phyloP scores from a whole-genome alignment of 2,113 vertebrate genomes.

The Alaudala cheleensis region DNA sequence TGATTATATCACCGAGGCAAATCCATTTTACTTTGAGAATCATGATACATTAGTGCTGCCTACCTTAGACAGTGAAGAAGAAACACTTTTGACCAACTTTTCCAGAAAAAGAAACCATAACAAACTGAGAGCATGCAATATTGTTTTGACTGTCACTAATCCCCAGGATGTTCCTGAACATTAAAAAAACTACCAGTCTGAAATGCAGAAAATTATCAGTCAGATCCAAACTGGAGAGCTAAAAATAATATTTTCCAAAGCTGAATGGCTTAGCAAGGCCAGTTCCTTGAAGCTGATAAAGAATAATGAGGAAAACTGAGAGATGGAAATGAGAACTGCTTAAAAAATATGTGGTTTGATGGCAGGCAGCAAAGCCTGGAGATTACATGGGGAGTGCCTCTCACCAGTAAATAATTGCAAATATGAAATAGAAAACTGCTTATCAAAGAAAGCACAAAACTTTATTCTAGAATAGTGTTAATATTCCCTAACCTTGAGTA shows the following conservation, averaged over 20 bases:
- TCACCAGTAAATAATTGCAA: background rate
- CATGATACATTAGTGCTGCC: background rate
- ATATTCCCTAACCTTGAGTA: background rate
- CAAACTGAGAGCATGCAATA: background rate
- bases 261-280: background rate
- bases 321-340: background rate
- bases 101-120: background rate
- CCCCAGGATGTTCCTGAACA: background rate
- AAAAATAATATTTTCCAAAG: background rate
- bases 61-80: background rate
- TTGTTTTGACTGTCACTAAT: background rate
- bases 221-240: background rate
- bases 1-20: background rate
- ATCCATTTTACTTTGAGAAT: background rate
- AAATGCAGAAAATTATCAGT: background rate
- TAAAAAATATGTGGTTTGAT: background rate
- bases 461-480: background rate
- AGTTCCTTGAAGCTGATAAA: background rate
- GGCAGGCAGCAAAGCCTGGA: background rate
- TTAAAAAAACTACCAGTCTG: background rate
- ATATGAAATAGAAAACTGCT: background rate
- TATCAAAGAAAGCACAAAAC: background rate
- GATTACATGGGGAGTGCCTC: background rate
- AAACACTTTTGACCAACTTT: background rate
- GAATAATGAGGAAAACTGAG: background rate